phyloP scores from a whole-genome alignment of 2,113 vertebrate genomes.

The Hippopotamus amphibius region DNA sequence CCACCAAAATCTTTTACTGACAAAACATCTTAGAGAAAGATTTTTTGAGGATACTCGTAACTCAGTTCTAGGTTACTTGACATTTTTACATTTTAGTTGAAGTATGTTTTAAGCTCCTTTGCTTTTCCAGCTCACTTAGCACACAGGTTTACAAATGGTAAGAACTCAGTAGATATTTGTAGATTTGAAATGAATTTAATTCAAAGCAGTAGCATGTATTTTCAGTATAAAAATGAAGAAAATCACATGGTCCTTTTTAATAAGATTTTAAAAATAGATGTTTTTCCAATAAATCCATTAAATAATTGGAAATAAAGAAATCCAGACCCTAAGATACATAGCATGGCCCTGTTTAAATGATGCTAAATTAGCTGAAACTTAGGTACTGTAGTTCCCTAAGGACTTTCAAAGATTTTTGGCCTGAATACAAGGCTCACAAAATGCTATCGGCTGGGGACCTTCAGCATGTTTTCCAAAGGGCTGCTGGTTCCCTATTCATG shows the following conservation, averaged over 20 bases:
- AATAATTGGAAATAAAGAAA: slow-evolving; percentile 76
- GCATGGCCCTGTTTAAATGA: slow-evolving; percentile 69
- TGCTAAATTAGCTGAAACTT: slow-evolving; percentile 76
- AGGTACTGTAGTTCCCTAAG: slow-evolving; percentile 67
- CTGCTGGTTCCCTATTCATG: slow-evolving; percentile 65
- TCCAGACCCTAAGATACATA: slow-evolving; percentile 64
- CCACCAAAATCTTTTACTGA: neutral
- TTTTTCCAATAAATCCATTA: slow-evolving; percentile 63
- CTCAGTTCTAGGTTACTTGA: neutral
- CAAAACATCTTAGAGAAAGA: neutral
- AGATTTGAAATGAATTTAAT: slow-evolving; percentile 52
- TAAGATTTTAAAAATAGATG: slow-evolving; percentile 44
- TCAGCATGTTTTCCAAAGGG: slow-evolving; percentile 68
- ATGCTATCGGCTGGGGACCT: slow-evolving; percentile 72
- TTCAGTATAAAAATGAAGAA: slow-evolving; percentile 23
- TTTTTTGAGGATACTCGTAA: neutral
- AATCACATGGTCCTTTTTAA: neutral
- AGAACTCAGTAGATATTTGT: slow-evolving; percentile 33
- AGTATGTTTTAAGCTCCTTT: neutral
- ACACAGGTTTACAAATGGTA: neutral
- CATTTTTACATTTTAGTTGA: neutral
- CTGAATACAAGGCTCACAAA: slow-evolving; percentile 76
- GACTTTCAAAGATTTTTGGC: slow-evolving; percentile 80
- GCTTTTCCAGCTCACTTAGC: neutral
- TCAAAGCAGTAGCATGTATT: slow-evolving; percentile 18